A percentile compares a stretch with the other conserved stretches of the same genome.
Evolutionary conservation across 2,888 invertebrate species (phyloP).

Genomic region (Disparrhopalites patrizii): DNA sequence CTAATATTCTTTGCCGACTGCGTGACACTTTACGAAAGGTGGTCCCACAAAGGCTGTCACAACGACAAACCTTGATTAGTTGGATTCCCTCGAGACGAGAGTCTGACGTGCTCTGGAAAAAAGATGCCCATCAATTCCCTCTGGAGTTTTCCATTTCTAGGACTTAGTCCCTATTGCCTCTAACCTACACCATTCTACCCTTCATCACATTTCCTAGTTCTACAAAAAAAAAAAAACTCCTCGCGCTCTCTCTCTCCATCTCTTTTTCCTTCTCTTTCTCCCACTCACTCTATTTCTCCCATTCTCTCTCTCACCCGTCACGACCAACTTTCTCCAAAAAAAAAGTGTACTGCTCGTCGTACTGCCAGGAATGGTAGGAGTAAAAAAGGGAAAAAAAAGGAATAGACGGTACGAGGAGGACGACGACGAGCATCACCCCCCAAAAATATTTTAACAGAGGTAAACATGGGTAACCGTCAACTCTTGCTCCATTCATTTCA

Average conservation of each 20-base stretch:
- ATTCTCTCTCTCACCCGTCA: conserved; percentile 1
- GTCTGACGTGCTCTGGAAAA: conserved; percentile 48
- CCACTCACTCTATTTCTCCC: not conserved
- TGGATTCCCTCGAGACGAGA: conserved; percentile 47
- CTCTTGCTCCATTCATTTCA: conserved; percentile 3
- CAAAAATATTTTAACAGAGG: conserved; percentile 3
- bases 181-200: conserved; percentile 17
- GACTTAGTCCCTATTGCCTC: conserved; percentile 34
- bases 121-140: conserved; percentile 48
- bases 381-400: too few species aligned
- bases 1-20: conserved; percentile 47
- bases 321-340: conserved; percentile 4
- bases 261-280: not conserved
- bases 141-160: conserved; percentile 44
- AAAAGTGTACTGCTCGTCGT: too few species aligned
- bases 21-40: conserved; percentile 48
- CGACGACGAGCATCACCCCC: not conserved
- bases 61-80: conserved; percentile 49
- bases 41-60: conserved; percentile 49
- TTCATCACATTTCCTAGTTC: conserved; percentile 16
- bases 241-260: not conserved
- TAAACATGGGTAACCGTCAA: not conserved
- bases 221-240: too few species aligned
- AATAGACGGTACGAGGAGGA: too few species aligned
- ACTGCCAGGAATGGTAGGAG: too few species aligned